phyloP scores from a whole-genome alignment of 2,888 invertebrate species.

The Meta bourneti region DNA sequence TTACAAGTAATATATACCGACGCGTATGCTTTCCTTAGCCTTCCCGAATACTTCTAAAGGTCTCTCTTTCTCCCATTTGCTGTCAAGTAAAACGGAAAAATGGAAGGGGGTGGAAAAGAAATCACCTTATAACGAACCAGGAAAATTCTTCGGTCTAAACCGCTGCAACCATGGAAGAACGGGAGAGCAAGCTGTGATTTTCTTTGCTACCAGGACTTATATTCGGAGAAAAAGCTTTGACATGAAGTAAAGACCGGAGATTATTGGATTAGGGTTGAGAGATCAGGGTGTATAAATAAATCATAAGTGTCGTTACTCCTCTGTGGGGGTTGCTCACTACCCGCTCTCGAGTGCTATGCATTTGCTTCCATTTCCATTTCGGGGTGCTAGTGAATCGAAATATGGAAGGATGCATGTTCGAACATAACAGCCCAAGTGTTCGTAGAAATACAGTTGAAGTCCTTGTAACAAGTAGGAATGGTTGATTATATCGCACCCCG shows the following conservation, averaged over 20 bases:
- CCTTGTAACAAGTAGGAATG: too few species aligned
- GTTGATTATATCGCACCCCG: too few species aligned
- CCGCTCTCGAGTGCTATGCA: constrained; percentile 19
- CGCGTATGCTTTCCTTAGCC: constrained; percentile 11
- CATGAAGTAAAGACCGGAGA: constrained; percentile 69
- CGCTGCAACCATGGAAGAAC: background rate
- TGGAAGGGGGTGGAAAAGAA: background rate
- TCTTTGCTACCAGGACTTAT: constrained; percentile 34
- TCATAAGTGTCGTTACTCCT: constrained; percentile 60
- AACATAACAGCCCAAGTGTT: too few species aligned
- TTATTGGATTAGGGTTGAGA: constrained; percentile 69
- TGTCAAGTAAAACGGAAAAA: constrained; percentile 14
- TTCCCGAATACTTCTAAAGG: constrained; percentile 15
- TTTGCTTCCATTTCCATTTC: constrained; percentile 15
- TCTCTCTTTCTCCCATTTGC: constrained; percentile 6
- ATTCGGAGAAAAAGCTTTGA: constrained; percentile 51
- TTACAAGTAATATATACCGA: background rate
- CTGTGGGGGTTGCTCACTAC: constrained; percentile 31
- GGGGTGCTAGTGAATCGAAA: background rate
- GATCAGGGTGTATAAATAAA: constrained; percentile 71
- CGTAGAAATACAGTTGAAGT: too few species aligned
- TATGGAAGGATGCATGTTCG: background rate
- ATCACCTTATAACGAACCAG: constrained; percentile 25
- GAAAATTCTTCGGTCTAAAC: constrained; percentile 22
- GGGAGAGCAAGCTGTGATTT: constrained; percentile 47